Evolutionary conservation across 2,797 vertebrate genomes (phyloP).

Genomic region (Ctenochaetus hawaiiensis): DNA sequence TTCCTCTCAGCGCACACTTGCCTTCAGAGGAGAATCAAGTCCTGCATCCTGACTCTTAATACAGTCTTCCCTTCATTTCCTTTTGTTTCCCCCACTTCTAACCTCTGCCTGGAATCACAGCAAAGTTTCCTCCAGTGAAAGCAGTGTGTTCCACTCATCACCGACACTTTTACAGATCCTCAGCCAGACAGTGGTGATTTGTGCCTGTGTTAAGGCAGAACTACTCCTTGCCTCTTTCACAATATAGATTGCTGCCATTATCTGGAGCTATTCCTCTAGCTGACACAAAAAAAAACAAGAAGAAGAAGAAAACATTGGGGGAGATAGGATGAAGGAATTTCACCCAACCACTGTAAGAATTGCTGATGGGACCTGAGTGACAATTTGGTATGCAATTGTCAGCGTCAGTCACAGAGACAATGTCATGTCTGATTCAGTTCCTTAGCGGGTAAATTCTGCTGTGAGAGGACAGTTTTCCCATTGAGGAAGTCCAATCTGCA

Average conservation of each 20-base stretch:
- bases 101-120: conserved; percentile 56
- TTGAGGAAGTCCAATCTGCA: conserved; percentile 35
- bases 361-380: conserved; percentile 80
- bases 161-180: conserved; percentile 64
- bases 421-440: conserved; percentile 62
- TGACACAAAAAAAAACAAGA: conserved; percentile 57
- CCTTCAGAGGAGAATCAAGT: conserved; percentile 18
- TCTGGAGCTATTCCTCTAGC: conserved; percentile 79
- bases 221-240: conserved; percentile 75
- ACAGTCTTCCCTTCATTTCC: conserved; percentile 56
- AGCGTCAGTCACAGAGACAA: conserved; percentile 77
- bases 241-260: conserved; percentile 85
- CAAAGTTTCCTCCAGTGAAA: conserved; percentile 57
- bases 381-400: conserved; percentile 83
- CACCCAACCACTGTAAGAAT: conserved; percentile 75
- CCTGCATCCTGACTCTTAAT: conserved; percentile 47
- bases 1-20: conserved; percentile 23
- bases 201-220: conserved; percentile 71
- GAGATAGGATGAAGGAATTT: conserved; percentile 74
- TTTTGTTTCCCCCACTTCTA: conserved; percentile 65
- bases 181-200: conserved; percentile 76
- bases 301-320: conserved; percentile 62
- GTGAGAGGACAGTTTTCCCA: conserved; percentile 35
- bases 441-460: conserved; percentile 35
- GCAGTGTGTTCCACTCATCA: conserved; percentile 65